Evolutionary conservation across 2,797 vertebrate species (phyloP).

Genomic region (Chaenodraco wilsoni): DNA sequence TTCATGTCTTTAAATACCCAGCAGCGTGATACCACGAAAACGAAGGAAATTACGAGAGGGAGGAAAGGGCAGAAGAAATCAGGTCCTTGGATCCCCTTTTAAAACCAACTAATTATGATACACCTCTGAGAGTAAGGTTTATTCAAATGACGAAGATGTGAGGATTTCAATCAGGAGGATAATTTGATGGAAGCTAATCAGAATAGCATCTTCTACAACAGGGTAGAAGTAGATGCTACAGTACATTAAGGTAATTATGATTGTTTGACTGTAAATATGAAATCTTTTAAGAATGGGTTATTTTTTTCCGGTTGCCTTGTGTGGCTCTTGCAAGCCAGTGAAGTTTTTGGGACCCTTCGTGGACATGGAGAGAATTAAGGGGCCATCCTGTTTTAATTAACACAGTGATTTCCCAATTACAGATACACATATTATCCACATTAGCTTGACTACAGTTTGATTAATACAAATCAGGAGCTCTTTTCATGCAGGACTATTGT

Average conservation of each 20-base stretch:
- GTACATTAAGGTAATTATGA: too few species aligned
- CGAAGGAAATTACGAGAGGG: background rate
- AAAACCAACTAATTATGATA: background rate
- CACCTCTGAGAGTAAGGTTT: too few species aligned
- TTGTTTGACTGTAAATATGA: background rate
- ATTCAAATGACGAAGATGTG: too few species aligned
- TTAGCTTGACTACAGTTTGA: background rate
- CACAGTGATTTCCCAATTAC: background rate
- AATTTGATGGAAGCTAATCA: background rate
- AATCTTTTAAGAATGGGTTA: background rate
- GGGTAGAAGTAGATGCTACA: too few species aligned
- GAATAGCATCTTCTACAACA: too few species aligned
- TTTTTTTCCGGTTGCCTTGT: background rate
- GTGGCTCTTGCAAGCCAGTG: background rate
- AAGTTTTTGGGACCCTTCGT: background rate
- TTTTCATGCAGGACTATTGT: too few species aligned
- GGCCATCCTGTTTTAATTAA: background rate
- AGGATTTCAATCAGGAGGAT: too few species aligned
- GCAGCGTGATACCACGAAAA: conserved; percentile 30
- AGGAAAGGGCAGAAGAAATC: conserved; percentile 37
- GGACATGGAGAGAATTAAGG: background rate
- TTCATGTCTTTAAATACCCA: conserved; percentile 68
- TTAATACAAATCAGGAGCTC: too few species aligned
- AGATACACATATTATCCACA: background rate
- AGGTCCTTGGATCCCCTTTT: conserved; percentile 46